These are phyloP conservation scores for Cairina moschata DNA, from an alignment of 2,113 vertebrate genomes.

Conservation along the genomic window DNA sequence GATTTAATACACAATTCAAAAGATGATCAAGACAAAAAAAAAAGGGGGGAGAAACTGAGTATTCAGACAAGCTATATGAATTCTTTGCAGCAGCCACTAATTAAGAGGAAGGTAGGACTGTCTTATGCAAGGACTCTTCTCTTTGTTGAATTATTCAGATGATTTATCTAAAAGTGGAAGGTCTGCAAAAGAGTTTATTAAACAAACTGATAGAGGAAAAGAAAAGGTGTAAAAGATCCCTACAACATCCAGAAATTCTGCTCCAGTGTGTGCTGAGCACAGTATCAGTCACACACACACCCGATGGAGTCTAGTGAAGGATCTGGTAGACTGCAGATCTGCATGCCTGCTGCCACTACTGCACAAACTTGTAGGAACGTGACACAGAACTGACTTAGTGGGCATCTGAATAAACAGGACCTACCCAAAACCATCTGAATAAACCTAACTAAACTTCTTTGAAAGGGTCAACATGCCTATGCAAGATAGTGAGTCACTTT, in stretches of 20 bases:
- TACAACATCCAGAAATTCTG: not conserved
- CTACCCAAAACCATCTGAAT: not conserved
- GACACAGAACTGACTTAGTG: not conserved
- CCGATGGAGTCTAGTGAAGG: not conserved
- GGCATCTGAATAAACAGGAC: not conserved
- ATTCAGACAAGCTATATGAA: not conserved
- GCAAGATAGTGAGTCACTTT: not conserved
- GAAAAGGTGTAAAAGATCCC: not conserved
- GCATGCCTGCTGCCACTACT: not conserved
- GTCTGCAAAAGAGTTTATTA: not conserved
- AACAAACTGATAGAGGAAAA: not conserved
- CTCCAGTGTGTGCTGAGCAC: not conserved
- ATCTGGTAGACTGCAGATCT: not conserved
- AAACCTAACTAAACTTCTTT: not conserved
- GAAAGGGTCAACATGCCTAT: not conserved
- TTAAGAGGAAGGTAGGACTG: not conserved
- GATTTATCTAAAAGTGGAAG: not conserved
- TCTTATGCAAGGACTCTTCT: not conserved
- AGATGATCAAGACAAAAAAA: not conserved
- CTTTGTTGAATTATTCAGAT: not conserved
- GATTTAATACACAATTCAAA: not conserved
- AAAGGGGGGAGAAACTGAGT: rapidly evolving
- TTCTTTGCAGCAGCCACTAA: not conserved
- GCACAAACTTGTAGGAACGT: not conserved
- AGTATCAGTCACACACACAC: rapidly evolving